Base-by-base conservation (phyloP, 2,888 invertebrate species). In the Athalia cordata region DNA sequence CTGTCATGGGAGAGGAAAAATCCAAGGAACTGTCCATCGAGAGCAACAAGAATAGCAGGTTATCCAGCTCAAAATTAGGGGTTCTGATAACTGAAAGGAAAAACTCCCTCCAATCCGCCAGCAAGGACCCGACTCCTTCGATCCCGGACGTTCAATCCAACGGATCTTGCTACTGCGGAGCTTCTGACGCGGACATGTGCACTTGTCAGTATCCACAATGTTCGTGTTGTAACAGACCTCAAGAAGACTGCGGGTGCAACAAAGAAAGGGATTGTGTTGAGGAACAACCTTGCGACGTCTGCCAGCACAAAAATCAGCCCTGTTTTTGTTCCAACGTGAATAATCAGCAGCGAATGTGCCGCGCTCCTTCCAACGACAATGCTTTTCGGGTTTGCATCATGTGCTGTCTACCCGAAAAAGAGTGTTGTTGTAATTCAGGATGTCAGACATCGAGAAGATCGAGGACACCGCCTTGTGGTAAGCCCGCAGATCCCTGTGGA, bases 401-500 rank as follows among this genome's bases (percentile, higher is more conserved):
- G 62, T 78, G 78, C 50, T 80, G 70, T 62, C 77, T 70, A 13
- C 61, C 79, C 0, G 80, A 68, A 15, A 70, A 77, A 57, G 80
- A 83, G 0, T 83, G 81, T 68, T 59, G 59, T 5, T 80, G 72
- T 45, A 67, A 64, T 4, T 78, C 70, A 3, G 29, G 49, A 6
- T 13, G 49, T 15, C 61, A 72, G 61, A 55, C 61, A 47, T 43
- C 59, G 11, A 9, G 66, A 13, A 62, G 52, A 29, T 55, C 76
- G 52, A 11, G 66, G 62, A 6, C 57, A 45, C 74, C 50, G 29
- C 62, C 74, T 15, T 55, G 13, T 57, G 62, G n/a, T 15, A 62
- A 61, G 59, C 15, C 45, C 45, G 13, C 11, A 55, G 59, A 59
- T 57, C 43, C n/a, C 57, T 57, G 45, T 47, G 59, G 8, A n/a